Evolutionary conservation across 1,140 invertebrate species (phyloP).

Genomic region (Drosophila bipectinata): DNA sequence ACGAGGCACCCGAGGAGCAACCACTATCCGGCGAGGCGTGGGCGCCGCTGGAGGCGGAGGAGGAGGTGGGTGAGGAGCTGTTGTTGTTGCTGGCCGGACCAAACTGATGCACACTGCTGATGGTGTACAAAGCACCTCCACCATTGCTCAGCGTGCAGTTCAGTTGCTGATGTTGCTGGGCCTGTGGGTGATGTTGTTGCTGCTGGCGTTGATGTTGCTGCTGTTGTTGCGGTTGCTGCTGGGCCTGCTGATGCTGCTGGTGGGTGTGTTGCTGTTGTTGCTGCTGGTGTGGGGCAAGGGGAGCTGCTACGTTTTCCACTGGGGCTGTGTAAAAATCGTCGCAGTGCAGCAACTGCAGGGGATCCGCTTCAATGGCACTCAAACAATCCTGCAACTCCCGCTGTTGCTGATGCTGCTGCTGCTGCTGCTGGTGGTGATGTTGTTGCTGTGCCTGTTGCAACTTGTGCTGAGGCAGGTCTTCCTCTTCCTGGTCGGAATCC

Average conservation of each 20-base stretch:
- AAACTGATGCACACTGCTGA: conserved; percentile 82
- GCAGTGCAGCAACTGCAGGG: conserved; percentile 69
- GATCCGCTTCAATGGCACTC: conserved; percentile 76
- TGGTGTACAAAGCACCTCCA: conserved; percentile 83
- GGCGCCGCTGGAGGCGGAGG: conserved; percentile 52
- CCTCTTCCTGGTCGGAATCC: conserved; percentile 86
- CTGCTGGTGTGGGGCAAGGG: conserved; percentile 15
- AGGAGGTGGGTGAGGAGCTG: conserved; percentile 32
- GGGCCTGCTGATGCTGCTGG: conserved; percentile 23
- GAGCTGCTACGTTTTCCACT: conserved; percentile 12
- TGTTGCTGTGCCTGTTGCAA: conserved; percentile 24
- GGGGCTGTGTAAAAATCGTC: conserved; percentile 54
- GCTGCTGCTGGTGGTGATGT: conserved; percentile 26
- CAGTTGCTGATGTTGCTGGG: conserved; percentile 48
- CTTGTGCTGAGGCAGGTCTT: conserved; percentile 43
- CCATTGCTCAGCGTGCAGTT: conserved; percentile 77
- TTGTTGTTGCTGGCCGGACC: conserved; percentile 72
- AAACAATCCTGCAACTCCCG: conserved; percentile 64
- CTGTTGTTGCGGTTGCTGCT: conserved; percentile 25
- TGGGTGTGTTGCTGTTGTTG: conserved; percentile 21
- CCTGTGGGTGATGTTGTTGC: conserved; percentile 19
- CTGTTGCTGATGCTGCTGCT: conserved; percentile 36
- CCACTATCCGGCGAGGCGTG: conserved; percentile 65
- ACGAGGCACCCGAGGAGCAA: conserved; percentile 35
- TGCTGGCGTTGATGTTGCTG: conserved; percentile 23